These are phyloP conservation scores for Drosophila setifemur DNA, from an alignment of 1,140 invertebrate species.

Conservation along the genomic window DNA sequence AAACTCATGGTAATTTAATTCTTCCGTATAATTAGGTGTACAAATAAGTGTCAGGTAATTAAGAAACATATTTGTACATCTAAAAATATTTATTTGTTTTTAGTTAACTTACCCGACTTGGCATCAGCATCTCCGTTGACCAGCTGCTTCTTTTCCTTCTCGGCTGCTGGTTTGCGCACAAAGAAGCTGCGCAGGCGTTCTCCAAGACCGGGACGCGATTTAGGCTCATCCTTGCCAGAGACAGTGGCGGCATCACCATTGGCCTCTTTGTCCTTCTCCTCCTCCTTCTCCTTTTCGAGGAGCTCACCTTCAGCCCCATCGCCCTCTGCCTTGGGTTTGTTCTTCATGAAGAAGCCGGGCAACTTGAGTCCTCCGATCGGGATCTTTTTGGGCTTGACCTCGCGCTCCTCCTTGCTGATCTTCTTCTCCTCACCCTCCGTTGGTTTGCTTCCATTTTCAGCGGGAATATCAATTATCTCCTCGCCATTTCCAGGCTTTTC, in stretches of 20 bases:
- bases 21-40: no score
- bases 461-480: slow-evolving; percentile 80
- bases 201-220: slow-evolving; percentile 60
- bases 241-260: slow-evolving; percentile 46
- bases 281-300: slow-evolving; percentile 79
- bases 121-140: slow-evolving; percentile 70
- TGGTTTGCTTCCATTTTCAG: slow-evolving; percentile 66
- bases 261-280: slow-evolving; percentile 58
- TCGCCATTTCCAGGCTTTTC: slow-evolving; percentile 48
- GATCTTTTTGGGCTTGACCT: slow-evolving; percentile 90
- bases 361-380: slow-evolving; percentile 92
- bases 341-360: slow-evolving; percentile 90
- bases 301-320: slow-evolving; percentile 82
- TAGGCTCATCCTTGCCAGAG: slow-evolving; percentile 67
- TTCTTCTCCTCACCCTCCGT: slow-evolving; percentile 83
- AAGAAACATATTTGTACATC: no score
- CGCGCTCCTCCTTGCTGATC: slow-evolving; percentile 86
- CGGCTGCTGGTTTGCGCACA: slow-evolving; percentile 66
- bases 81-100: neutral
- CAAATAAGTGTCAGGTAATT: no score
- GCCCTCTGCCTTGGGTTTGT: slow-evolving; percentile 84
- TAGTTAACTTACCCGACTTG: slow-evolving; percentile 68
- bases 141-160: slow-evolving; percentile 66
- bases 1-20: no score
- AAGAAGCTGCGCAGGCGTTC: slow-evolving; percentile 77